Conservation (phyloP, 2,888 invertebrate species). For the Eilema caniola region DNA sequence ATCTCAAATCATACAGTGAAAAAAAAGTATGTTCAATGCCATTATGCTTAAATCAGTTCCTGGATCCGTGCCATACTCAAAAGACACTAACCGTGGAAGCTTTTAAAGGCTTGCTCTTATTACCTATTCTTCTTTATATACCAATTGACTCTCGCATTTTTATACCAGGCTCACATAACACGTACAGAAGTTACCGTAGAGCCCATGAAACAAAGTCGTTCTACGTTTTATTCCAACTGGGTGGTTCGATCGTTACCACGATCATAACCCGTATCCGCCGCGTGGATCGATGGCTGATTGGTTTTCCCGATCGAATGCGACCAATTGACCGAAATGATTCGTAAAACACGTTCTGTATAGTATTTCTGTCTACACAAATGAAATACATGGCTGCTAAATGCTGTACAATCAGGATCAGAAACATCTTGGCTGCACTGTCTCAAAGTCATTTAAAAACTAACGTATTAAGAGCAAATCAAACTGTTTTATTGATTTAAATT, state of each 20-base stretch:
- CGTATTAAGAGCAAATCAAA: too few species aligned
- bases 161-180: conserved; percentile 7
- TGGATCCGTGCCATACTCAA: background rate
- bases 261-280: conserved; percentile 32
- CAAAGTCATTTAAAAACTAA: too few species aligned
- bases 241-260: conserved; percentile 26
- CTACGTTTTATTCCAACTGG: conserved; percentile 17
- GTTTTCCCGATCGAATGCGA: conserved; percentile 9
- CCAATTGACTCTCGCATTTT: background rate
- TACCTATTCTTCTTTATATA: background rate
- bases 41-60: too few species aligned
- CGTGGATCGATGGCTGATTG: conserved; percentile 34
- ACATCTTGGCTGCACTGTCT: too few species aligned
- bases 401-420: too few species aligned
- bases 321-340: conserved; percentile 26
- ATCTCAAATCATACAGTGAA: too few species aligned
- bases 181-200: background rate
- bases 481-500: too few species aligned
- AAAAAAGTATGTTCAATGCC: too few species aligned
- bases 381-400: conserved; percentile 24
- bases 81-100: background rate
- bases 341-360: conserved; percentile 26
- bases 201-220: conserved; percentile 12
- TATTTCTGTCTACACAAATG: conserved; percentile 20
- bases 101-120: background rate